Evolutionary conservation across 2,888 invertebrate species (phyloP), one percentile per base, ranked within the genome.

Genomic region (Papilio protenor): DNA sequence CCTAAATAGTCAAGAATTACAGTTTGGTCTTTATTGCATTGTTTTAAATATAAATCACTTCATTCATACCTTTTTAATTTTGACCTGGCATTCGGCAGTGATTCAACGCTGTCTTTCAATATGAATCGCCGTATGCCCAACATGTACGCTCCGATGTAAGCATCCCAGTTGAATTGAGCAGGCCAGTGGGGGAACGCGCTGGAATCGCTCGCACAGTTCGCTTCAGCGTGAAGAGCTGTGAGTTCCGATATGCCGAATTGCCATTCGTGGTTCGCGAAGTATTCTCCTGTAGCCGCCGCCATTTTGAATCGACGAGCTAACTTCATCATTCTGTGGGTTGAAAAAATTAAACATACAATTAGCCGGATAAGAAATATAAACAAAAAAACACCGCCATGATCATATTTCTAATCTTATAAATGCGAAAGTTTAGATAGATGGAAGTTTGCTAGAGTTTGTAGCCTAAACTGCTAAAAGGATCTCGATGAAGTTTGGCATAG

Each of bases 241-340:
- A 97, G 94, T 81, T 97, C 97, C 0, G 95, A 89, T 2, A 96
- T 95, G 18, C 96, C 95, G 84, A 98, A 98, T 75, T 96, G 95
- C 98, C 98, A 99, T 83, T 98, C 97, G 87, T 97, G 96, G 40
- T 97, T 95, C 0, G 98, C 97, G 87, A 98, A 99, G 88, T 97
- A 98, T 86, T 97, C 97, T 0, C 98, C 97, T 0, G 97, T 96
- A 23, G 96, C 95, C 0, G 97, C 96, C 0, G 98, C 97, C 86
- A 96, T 95, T 84, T 97, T 96, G 88, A 98, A 97, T 80, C 97
- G 96, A 76, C 96, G 96, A n/a, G 97, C 97, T 1, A 98, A 96
- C 86, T 97, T 97, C 90, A 98, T 95, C 96, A 98, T 98, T 82
- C 98, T 98, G 88, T 27, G 14, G 21, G 11, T 64, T 64, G 49